Evolutionary conservation across 2,113 vertebrate species (phyloP).

Genomic region (Podilymbus podiceps): DNA sequence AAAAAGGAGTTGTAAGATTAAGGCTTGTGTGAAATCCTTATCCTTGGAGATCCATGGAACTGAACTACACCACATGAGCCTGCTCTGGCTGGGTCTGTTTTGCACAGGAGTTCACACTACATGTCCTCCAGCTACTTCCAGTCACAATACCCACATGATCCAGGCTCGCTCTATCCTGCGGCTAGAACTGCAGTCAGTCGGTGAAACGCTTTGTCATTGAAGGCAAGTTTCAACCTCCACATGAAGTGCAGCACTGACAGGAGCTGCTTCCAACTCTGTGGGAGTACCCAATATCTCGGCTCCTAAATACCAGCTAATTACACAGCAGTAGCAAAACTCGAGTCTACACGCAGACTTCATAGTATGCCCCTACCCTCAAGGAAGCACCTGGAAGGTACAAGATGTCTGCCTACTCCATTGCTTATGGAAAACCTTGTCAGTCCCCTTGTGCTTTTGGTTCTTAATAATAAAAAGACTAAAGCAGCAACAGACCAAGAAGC

Average conservation of each 20-base stretch:
- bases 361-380: neutral
- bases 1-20: neutral
- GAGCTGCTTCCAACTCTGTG: neutral
- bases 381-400: neutral
- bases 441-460: neutral
- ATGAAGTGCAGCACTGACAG: neutral
- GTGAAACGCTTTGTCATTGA: neutral
- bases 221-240: neutral
- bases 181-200: neutral
- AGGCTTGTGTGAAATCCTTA: neutral
- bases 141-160: neutral
- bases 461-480: neutral
- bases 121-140: neutral
- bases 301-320: neutral
- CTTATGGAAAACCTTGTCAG: neutral
- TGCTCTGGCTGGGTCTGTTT: neutral
- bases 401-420: neutral
- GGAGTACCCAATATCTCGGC: neutral
- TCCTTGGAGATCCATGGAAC: fast-evolving
- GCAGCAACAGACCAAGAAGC: neutral
- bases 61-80: neutral
- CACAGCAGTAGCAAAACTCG: neutral
- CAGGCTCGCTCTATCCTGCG: neutral
- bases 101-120: neutral
- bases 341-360: neutral